phyloP scores from a whole-genome alignment of 2,797 vertebrate species.

The Epinephelus awoara region DNA sequence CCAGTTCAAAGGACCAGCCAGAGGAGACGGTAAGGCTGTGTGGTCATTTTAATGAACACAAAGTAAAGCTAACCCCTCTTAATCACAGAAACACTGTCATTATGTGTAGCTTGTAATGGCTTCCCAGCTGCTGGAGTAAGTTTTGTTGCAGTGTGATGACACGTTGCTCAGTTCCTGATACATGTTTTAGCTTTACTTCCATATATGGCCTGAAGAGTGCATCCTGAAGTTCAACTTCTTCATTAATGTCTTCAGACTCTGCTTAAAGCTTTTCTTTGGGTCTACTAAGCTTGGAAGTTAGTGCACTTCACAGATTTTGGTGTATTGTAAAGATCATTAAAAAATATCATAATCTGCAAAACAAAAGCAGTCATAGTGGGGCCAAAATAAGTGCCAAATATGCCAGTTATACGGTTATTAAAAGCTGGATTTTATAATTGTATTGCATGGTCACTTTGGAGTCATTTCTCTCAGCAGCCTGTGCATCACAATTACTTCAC shows the following conservation, averaged over 20 bases:
- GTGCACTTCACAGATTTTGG: not conserved
- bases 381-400: not conserved
- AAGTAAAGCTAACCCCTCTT: fast-evolving
- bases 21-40: constrained; percentile 86
- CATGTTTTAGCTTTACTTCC: constrained; percentile 50
- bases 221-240: constrained; percentile 29
- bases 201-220: constrained; percentile 67
- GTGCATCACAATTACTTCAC: too few species aligned
- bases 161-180: constrained; percentile 54
- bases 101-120: not conserved
- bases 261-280: not conserved
- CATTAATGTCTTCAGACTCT: not conserved
- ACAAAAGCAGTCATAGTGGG: too few species aligned
- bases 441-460: not conserved
- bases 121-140: fast-evolving
- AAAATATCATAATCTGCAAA: not conserved
- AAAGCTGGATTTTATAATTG: not conserved
- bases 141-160: not conserved
- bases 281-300: too few species aligned
- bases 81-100: fast-evolving
- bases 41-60: fast-evolving
- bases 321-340: too few species aligned
- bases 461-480: not conserved
- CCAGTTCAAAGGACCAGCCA: constrained; percentile 97
- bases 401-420: not conserved